These are phyloP conservation scores for Hydractinia echinata DNA, from an alignment of 30 jellyfish, hydroid and myxozoan species.

Conservation along the genomic window DNA sequence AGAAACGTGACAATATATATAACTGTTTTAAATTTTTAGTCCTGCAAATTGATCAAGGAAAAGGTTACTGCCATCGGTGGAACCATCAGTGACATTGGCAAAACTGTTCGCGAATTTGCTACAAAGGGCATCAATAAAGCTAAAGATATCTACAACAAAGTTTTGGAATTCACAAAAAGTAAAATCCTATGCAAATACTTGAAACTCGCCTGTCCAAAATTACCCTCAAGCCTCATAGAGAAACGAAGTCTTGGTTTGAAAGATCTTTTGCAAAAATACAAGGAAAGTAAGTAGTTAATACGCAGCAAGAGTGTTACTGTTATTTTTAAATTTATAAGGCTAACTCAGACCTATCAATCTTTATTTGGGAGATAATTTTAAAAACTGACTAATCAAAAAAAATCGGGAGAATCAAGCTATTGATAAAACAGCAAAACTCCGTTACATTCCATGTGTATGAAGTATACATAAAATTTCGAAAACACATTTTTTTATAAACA, in stretches of 20 bases:
- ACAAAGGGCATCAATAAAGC: neutral
- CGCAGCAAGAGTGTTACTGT: too few species aligned
- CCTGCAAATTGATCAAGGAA: neutral
- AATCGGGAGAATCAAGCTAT: too few species aligned
- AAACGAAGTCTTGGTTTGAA: neutral
- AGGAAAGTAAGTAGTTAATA: neutral
- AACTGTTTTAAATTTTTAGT: neutral
- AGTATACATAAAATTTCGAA: too few species aligned
- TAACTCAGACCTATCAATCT: too few species aligned
- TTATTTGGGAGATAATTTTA: too few species aligned
- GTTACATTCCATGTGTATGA: too few species aligned
- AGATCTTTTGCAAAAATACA: neutral
- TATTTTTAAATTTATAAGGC: too few species aligned
- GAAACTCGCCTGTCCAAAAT: neutral
- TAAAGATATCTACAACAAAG: constrained; percentile 9
- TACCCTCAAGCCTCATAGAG: neutral
- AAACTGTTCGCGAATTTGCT: constrained; percentile 6
- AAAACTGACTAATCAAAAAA: too few species aligned
- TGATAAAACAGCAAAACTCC: too few species aligned
- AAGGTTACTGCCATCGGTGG: neutral
- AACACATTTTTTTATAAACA: too few species aligned
- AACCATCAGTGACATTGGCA: neutral
- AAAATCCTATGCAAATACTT: neutral
- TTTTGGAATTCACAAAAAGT: neutral
- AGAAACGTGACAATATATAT: too few species aligned